phyloP scores from a whole-genome alignment of 2,888 invertebrate genomes.

The Drosophila ustulata region DNA sequence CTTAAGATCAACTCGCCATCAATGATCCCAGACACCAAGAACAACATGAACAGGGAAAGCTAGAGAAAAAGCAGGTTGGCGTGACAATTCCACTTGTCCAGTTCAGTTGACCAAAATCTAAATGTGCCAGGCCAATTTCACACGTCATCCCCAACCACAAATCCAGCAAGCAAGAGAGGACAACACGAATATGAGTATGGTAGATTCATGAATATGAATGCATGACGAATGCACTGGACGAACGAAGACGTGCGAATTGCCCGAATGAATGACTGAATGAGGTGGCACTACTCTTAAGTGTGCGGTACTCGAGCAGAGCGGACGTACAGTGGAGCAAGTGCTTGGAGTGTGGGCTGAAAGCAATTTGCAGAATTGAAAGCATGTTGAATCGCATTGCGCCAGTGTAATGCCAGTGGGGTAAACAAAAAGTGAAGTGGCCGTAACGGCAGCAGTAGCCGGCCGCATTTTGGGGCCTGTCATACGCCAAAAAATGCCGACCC shows the following conservation, averaged over 20 bases:
- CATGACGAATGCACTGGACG: constrained; percentile 19
- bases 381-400: constrained; percentile 3
- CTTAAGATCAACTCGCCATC: constrained; percentile 12
- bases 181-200: constrained; percentile 61
- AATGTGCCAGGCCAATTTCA: constrained; percentile 50
- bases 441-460: constrained; percentile 56
- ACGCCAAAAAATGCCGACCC: constrained; percentile 57
- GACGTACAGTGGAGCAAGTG: constrained; percentile 24
- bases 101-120: constrained; percentile 45
- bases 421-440: constrained; percentile 44
- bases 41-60: constrained; percentile 16
- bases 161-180: constrained; percentile 28
- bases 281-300: constrained; percentile 56
- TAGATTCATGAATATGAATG: constrained; percentile 19
- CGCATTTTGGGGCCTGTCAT: constrained; percentile 51
- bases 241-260: constrained; percentile 66
- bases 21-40: not conserved
- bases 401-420: constrained; percentile 49
- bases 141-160: constrained; percentile 40
- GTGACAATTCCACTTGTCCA: constrained; percentile 63
- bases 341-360: not conserved
- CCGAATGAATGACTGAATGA: constrained; percentile 67
- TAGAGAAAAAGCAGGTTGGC: constrained; percentile 4
- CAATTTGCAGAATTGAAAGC: not conserved
- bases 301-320: constrained; percentile 25